A percentile compares a stretch with the other conserved stretches of the same genome.
Conservation (phyloP, 2,888 invertebrate genomes). For the Acrobasis suavella region DNA sequence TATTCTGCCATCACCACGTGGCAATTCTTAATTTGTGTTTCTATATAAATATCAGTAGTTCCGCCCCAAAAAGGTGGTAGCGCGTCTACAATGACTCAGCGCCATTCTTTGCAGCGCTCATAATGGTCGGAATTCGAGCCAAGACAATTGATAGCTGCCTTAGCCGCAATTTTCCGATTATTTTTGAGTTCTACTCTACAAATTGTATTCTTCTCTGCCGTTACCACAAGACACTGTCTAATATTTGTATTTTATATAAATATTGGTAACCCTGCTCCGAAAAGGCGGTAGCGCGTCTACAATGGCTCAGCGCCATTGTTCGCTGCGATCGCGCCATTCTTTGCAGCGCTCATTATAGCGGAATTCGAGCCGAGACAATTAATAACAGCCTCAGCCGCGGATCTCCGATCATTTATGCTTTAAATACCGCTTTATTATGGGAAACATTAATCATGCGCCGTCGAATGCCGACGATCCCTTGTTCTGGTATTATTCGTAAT, state of each 20-base stretch:
- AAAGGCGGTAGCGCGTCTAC: slow-evolving; percentile 20
- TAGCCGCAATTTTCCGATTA: slow-evolving; percentile 13
- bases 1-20: no score
- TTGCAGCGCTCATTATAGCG: slow-evolving; percentile 30
- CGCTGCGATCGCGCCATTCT: slow-evolving; percentile 41
- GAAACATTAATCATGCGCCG: slow-evolving; percentile 17
- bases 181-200: neutral
- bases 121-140: no score
- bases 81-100: no score
- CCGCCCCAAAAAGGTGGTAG: no score
- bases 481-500: neutral
- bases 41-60: no score
- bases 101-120: no score
- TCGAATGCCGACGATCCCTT: slow-evolving; percentile 7
- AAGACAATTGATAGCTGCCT: slow-evolving; percentile 30
- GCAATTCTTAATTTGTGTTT: no score
- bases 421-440: slow-evolving; percentile 21
- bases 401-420: slow-evolving; percentile 20
- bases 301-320: slow-evolving; percentile 37
- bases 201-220: no score
- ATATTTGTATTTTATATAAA: no score
- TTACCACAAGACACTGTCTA: no score
- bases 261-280: no score
- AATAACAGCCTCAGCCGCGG: slow-evolving; percentile 24
- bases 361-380: slow-evolving; percentile 31